Conservation (phyloP, 2,797 vertebrate genomes). For the Urosaurus nigricauda region DNA sequence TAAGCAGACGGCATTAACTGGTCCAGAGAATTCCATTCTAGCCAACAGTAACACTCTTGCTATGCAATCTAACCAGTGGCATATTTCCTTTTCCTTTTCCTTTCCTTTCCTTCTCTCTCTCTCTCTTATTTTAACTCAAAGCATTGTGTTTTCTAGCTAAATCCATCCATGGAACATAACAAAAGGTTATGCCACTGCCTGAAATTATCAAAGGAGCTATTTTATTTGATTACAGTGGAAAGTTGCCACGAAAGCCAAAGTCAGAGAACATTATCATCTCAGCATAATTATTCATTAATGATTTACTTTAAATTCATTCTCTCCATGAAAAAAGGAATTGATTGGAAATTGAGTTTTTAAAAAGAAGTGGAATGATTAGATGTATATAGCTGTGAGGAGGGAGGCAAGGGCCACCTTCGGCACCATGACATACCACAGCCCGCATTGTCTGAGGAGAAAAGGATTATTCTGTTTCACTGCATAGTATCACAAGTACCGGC, state of each 20-base stretch:
- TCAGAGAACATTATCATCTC: conserved; percentile 34
- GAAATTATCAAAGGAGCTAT: conserved; percentile 52
- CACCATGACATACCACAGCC: conserved; percentile 12
- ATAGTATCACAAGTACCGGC: conserved; percentile 67
- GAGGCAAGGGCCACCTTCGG: conserved; percentile 46
- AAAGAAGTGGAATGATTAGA: conserved; percentile 45
- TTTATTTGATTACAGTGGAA: conserved; percentile 58
- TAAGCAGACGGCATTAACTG: conserved; percentile 12
- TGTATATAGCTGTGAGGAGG: conserved; percentile 19
- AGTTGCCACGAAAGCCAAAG: conserved; percentile 38
- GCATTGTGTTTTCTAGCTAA: conserved; percentile 49
- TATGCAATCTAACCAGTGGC: neutral
- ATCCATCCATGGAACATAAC: conserved; percentile 40
- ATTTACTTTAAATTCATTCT: conserved; percentile 36
- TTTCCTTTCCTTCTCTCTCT: neutral
- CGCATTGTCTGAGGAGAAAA: conserved; percentile 54
- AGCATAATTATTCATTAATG: conserved; percentile 52
- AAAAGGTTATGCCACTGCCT: conserved; percentile 40
- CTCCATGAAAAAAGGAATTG: conserved; percentile 40
- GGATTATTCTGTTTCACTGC: conserved; percentile 68
- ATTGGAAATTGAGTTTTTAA: conserved; percentile 42
- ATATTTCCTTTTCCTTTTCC: neutral
- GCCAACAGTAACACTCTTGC: neutral
- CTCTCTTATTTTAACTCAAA: neutral
- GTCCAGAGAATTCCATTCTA: conserved; percentile 12